Base-by-base conservation (phyloP, 2,113 vertebrate genomes). In the Cheirogaleus medius region DNA sequence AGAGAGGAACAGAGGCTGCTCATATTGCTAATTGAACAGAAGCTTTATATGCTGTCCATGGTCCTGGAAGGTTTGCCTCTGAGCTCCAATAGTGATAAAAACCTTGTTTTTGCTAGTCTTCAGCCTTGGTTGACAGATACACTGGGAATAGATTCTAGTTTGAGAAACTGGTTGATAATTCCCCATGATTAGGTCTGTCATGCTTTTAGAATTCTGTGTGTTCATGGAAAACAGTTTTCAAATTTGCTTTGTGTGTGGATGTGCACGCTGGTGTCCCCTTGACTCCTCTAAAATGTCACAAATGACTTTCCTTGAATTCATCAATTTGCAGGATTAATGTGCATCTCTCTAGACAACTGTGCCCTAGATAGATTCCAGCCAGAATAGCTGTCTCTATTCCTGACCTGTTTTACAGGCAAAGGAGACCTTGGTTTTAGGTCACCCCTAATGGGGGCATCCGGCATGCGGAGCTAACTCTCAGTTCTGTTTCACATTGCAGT, bases 401-500 rank as follows among this genome's bases (percentile, higher is more conserved):
- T 96, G 87, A 96, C 91, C 92, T 94, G 64, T 56, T 98, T 97
- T 97, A 32, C 54, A 63, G 84, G 74, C 54, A 60, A 91, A 93
- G 34, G 80, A 91, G 77, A 11, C 44, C 56, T 58, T 71, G 80
- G 80, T 97, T 97, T 92, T 90, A 92, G 95, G 86, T 95, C 64
- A 87, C 42, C 37, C 86, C 69, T 39, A 25, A 2, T 17, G 66
- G 58, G 69, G 32, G 15, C 56, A 47, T 49, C 64, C 63, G 21
- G 58, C 12, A 10, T 58, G 25, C 0, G 0, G 27, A 7, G 32
- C 94, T 98, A 88, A 98, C 6, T 0, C 88, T 34, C 1, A 39
- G 39, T 58, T 4, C 29, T 98, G 80, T 91, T 90, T 95, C 69
- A 71, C 91, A 25, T 1, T 98, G 52, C 97, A 99, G 99, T 82